Evolutionary conservation across 2,113 vertebrate species (phyloP).

Genomic region (Ciconia stormi): DNA sequence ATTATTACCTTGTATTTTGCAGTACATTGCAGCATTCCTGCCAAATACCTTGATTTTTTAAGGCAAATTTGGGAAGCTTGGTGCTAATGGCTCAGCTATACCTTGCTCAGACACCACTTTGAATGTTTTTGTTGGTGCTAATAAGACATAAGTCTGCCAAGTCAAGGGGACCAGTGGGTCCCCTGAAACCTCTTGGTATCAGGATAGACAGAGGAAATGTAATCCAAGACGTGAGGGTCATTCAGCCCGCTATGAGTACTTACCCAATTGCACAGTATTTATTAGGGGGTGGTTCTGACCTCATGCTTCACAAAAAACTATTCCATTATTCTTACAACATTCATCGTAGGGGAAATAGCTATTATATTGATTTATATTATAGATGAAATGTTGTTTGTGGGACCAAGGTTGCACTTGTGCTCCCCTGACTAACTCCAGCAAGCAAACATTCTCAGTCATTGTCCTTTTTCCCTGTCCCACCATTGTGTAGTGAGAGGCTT

Average conservation of each 20-base stretch:
- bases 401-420: neutral
- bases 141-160: neutral
- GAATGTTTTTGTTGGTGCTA: neutral
- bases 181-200: neutral
- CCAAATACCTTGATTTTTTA: neutral
- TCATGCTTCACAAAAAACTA: neutral
- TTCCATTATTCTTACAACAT: neutral
- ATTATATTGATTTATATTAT: conserved; percentile 22
- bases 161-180: neutral
- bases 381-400: neutral
- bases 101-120: neutral
- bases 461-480: neutral
- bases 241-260: neutral
- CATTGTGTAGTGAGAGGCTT: neutral
- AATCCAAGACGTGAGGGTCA: neutral
- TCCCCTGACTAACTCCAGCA: neutral
- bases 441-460: neutral
- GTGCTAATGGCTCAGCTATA: neutral
- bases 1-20: neutral
- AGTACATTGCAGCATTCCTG: neutral
- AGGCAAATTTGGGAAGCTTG: neutral
- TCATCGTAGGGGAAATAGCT: neutral
- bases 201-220: neutral
- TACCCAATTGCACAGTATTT: neutral
- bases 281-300: neutral